A percentile compares a stretch with the other conserved stretches of the same genome.
These are phyloP conservation scores for Bembecia ichneumoniformis DNA, from an alignment of 2,888 invertebrate species.

Conservation along the genomic window DNA sequence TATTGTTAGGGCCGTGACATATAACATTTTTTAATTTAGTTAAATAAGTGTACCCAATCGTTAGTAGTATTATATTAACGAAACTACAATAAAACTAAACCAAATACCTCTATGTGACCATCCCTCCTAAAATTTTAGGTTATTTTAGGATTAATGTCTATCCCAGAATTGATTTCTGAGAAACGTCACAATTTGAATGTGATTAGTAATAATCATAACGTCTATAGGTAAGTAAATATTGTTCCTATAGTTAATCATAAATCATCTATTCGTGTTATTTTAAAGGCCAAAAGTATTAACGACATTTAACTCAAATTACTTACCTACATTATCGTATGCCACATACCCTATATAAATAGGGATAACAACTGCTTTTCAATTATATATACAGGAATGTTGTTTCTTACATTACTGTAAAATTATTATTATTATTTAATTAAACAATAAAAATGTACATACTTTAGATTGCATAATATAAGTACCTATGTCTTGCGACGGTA, in stretches of 20 bases:
- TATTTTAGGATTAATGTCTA: background rate
- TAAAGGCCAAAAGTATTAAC: slow-evolving; percentile 9
- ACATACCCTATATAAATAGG: no score
- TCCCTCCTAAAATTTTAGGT: background rate
- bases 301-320: slow-evolving; percentile 2
- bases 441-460: no score
- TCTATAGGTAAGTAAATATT: background rate
- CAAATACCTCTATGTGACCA: background rate
- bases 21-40: no score
- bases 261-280: slow-evolving; percentile 3
- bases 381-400: no score
- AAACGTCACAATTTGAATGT: background rate
- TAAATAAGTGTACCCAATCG: no score
- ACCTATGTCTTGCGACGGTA: no score
- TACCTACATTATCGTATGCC: no score
- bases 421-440: no score
- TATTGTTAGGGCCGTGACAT: no score
- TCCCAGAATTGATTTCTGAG: background rate
- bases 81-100: slow-evolving; percentile 6
- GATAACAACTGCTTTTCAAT: no score
- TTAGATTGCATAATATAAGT: no score
- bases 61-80: background rate
- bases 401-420: no score
- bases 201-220: background rate
- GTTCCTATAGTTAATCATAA: slow-evolving; percentile 4